These are phyloP conservation scores for Lethenteron camtschaticum DNA, from an alignment of 2,113 vertebrate genomes.

Conservation along the genomic window DNA sequence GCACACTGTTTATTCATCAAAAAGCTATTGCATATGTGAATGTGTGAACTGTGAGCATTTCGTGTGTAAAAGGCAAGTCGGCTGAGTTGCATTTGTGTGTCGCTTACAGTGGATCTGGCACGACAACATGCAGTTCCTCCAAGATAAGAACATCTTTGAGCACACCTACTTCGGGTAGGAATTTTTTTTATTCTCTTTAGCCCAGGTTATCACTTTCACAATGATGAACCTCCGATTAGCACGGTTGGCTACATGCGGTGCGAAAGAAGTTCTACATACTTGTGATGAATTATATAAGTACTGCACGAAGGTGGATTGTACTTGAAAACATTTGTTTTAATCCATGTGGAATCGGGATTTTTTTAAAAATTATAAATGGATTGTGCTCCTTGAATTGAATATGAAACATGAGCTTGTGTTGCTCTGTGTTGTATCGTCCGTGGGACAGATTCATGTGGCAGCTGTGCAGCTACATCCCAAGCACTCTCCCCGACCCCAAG, in stretches of 20 bases:
- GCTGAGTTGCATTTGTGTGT: slow-evolving; percentile 13
- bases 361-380: slow-evolving; percentile 17
- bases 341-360: slow-evolving; percentile 13
- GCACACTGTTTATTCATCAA: too few relatives aligned
- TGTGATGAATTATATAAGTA: too few relatives aligned
- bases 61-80: too few relatives aligned
- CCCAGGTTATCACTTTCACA: too few relatives aligned
- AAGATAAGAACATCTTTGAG: slow-evolving; percentile 99
- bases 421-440: slow-evolving; percentile 9
- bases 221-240: too few relatives aligned
- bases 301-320: too few relatives aligned
- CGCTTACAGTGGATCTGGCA: slow-evolving; percentile 91
- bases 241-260: too few relatives aligned
- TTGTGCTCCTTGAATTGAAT: slow-evolving; percentile 13
- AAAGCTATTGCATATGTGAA: too few relatives aligned
- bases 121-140: slow-evolving; percentile 99
- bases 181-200: too few relatives aligned
- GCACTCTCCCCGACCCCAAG: slow-evolving; percentile 88
- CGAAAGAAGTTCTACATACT: too few relatives aligned
- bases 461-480: slow-evolving; percentile 93
- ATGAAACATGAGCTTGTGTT: slow-evolving; percentile 18
- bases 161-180: slow-evolving; percentile 97
- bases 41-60: too few relatives aligned
- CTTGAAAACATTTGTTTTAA: too few relatives aligned
- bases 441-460: slow-evolving; percentile 88